Evolutionary conservation across 2,797 vertebrate genomes (phyloP).

Genomic region (Ceyx erithaca): DNA sequence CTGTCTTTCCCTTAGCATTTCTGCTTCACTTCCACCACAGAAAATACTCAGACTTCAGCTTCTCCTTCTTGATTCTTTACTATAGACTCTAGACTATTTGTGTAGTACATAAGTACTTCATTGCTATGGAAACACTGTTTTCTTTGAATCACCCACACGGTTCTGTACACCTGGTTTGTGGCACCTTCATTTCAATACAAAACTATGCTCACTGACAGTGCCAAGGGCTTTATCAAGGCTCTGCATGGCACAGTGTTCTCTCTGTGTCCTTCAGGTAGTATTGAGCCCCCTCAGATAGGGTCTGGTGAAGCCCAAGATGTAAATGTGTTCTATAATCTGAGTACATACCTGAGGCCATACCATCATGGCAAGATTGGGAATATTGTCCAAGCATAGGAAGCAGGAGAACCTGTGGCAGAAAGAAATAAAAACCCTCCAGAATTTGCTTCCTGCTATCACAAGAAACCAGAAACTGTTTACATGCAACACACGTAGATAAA

Average conservation of each 20-base stretch:
- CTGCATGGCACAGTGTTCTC: accelerated
- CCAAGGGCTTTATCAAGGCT: not conserved
- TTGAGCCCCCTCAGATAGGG: not conserved
- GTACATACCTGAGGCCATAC: not conserved
- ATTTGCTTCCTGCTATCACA: not conserved
- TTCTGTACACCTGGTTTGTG: not conserved
- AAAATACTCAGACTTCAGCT: conserved; percentile 6
- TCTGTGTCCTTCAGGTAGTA: not conserved
- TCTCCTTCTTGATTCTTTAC: not conserved
- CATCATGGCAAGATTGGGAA: not conserved
- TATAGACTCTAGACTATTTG: not conserved
- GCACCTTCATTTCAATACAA: not conserved
- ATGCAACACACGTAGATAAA: not conserved
- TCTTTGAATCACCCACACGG: not conserved
- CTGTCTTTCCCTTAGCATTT: not conserved
- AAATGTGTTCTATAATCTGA: not conserved
- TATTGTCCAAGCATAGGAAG: not conserved
- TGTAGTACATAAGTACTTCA: not conserved
- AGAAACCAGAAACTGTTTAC: not conserved
- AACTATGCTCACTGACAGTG: not conserved
- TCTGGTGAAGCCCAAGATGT: not conserved
- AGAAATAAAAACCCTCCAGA: not conserved
- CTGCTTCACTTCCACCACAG: not conserved
- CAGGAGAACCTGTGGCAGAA: not conserved
- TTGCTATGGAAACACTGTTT: conserved; percentile 2